A percentile compares a stretch with the other conserved stretches of the same genome.
Evolutionary conservation across 1,140 invertebrate species (phyloP).

Genomic region (Ladona fulva): DNA sequence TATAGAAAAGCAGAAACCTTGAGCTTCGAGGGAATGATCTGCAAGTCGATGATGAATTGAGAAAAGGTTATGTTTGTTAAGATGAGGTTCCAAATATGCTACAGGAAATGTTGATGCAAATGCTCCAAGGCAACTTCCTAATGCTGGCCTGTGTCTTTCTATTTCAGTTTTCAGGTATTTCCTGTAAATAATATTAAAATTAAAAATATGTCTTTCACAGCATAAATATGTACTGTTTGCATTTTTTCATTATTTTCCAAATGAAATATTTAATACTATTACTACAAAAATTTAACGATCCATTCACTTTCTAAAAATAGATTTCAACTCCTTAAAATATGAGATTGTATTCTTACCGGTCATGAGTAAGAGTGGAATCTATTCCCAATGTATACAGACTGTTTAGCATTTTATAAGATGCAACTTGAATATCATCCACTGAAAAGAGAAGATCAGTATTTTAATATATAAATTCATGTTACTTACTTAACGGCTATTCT

Average conservation of each 20-base stretch:
- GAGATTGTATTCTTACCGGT: constrained; percentile 43
- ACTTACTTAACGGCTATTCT: too few relatives aligned
- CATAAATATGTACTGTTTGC: too few relatives aligned
- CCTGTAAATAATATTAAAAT: constrained; percentile 37
- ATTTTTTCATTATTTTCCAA: constrained; percentile 29
- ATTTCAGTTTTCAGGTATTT: constrained; percentile 89
- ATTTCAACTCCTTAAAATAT: too few relatives aligned
- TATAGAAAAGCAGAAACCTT: constrained; percentile 46
- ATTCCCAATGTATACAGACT: constrained; percentile 86
- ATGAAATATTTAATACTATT: too few relatives aligned
- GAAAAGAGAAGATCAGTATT: constrained; percentile 32
- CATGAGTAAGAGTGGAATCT: constrained; percentile 67
- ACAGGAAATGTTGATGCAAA: constrained; percentile 98
- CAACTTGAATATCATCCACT: constrained; percentile 98
- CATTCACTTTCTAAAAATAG: constrained; percentile 21
- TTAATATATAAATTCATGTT: too few relatives aligned
- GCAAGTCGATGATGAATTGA: constrained; percentile 90
- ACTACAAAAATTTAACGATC: constrained; percentile 29
- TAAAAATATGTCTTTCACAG: constrained; percentile 44
- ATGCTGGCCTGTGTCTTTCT: constrained; percentile 79
- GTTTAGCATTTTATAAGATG: constrained; percentile 94
- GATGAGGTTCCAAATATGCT: constrained; percentile 92
- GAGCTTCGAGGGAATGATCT: constrained; percentile 93
- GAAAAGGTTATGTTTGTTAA: constrained; percentile 95
- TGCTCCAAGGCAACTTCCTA: constrained; percentile 82